phyloP scores from a whole-genome alignment of 2,113 vertebrate species.

The Lycaon pictus region DNA sequence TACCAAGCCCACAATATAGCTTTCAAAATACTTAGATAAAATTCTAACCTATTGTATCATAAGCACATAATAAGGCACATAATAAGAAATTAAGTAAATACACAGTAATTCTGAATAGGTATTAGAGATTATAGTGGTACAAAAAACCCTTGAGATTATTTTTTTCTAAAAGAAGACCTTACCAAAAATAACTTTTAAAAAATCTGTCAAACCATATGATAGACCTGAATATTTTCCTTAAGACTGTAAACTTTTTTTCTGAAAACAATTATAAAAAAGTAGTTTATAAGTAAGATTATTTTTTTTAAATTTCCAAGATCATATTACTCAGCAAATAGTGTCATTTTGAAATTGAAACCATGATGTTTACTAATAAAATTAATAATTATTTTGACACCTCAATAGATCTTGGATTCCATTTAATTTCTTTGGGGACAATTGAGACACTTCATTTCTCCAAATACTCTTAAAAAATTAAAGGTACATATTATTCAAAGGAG shows the following conservation, averaged over 20 bases:
- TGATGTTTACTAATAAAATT: conserved; percentile 63
- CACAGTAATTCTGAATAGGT: conserved; percentile 90
- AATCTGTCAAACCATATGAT: conserved; percentile 90
- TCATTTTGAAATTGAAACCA: conserved; percentile 76
- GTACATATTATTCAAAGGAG: conserved; percentile 64
- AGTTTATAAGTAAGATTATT: conserved; percentile 77
- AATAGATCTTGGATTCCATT: conserved; percentile 71
- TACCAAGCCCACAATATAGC: conserved; percentile 87
- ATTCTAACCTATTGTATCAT: conserved; percentile 88
- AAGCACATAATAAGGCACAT: conserved; percentile 94
- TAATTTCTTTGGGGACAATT: conserved; percentile 72
- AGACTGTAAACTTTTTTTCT: conserved; percentile 89
- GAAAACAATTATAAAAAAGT: conserved; percentile 85
- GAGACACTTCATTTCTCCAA: conserved; percentile 81
- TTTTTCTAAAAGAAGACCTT: conserved; percentile 89
- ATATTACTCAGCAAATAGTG: conserved; percentile 71
- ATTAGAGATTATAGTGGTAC: conserved; percentile 91
- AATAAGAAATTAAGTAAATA: conserved; percentile 92
- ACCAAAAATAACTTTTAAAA: conserved; percentile 94
- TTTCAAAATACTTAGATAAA: conserved; percentile 88
- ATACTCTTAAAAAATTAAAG: conserved; percentile 76
- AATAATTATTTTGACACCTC: conserved; percentile 58
- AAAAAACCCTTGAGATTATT: conserved; percentile 89
- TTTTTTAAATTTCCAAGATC: conserved; percentile 83
- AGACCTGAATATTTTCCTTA: conserved; percentile 91